These are phyloP conservation scores for Dysdera silvatica DNA, from an alignment of 1,140 invertebrate genomes.

Conservation along the genomic window DNA sequence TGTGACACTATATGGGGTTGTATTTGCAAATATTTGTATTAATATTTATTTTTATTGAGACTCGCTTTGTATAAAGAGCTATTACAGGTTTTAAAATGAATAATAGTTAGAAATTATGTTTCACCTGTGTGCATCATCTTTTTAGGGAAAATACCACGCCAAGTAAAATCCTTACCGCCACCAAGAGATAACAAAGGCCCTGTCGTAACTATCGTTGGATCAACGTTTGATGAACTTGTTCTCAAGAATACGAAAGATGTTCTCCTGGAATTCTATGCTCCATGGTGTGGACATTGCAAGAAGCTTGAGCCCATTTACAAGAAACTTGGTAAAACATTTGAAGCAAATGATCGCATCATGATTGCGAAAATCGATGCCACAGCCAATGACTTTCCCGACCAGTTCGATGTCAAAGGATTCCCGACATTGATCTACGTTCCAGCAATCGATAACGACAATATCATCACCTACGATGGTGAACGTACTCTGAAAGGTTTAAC, in stretches of 20 bases:
- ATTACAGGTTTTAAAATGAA: not conserved
- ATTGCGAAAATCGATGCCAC: conserved; percentile 51
- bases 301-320: conserved; percentile 44
- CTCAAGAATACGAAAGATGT: conserved; percentile 44
- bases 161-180: conserved; percentile 47
- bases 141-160: conserved; percentile 44
- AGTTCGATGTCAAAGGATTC: conserved; percentile 48
- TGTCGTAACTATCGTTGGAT: conserved; percentile 46
- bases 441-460: conserved; percentile 44
- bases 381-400: conserved; percentile 47
- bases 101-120: not conserved
- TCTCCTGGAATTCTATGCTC: conserved; percentile 50
- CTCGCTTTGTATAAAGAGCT: not conserved
- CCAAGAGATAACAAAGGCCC: conserved; percentile 47
- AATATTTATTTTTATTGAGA: not conserved
- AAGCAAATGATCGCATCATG: conserved; percentile 42
- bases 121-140: conserved; percentile 1
- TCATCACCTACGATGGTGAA: conserved; percentile 46
- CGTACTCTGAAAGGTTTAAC: conserved; percentile 44
- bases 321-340: conserved; percentile 42
- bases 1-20: too few relatives aligned
- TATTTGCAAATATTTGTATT: too few relatives aligned
- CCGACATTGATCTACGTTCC: conserved; percentile 50
- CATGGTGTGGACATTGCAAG: conserved; percentile 51
- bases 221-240: conserved; percentile 47